Base-by-base conservation (phyloP, 2,113 vertebrate species). In the Tachysurus fulvidraco region DNA sequence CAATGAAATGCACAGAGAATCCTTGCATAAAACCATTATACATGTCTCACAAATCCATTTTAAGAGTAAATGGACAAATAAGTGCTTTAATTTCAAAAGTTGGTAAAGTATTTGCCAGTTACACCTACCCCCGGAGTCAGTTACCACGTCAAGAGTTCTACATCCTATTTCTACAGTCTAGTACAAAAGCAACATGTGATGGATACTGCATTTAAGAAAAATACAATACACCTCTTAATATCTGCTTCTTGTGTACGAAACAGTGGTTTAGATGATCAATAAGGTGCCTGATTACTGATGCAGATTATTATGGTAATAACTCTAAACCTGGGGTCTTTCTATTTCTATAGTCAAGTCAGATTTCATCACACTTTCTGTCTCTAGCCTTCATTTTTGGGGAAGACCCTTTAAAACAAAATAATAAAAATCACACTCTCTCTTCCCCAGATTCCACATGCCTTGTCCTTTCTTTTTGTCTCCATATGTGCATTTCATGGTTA, bases 1-100 rank as follows among this genome's bases (percentile, higher is more conserved):
- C 89, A n/a, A 89, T 92, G 91, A 93, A 92, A 93, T 90, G 91
- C 92, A 84, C 91, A 90, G 89, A 83, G 46, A 87, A 78, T 89
- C 85, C 64, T 65, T 30, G 44, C 86, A 44, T 57, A 83, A 57
- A 85, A 83, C 83, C 85, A 21, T 50, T 80, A 77, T 92, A 87
- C 83, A 85, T 57, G 44, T 79, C 78, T 57, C 44, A 60, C 87
- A 82, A 83, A 87, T 87, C 86, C 59, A 16, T 77, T 87, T 36
- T 41, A 81, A 30, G 44, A 59, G 46, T 50, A 55, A 65, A 77
- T 69, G 13, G 79, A 87, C 86, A 54, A 82, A 52, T 74, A 25
- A 65, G 41, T 44, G 69, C 28, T 77, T 77, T 62, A 6, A 55
- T 83, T 87, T 82, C 69, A 54, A 25, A 1, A 65, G 6, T 77